These are phyloP conservation scores for Shargacucullia verbasci DNA, from an alignment of 2,888 invertebrate species.

Conservation along the genomic window DNA sequence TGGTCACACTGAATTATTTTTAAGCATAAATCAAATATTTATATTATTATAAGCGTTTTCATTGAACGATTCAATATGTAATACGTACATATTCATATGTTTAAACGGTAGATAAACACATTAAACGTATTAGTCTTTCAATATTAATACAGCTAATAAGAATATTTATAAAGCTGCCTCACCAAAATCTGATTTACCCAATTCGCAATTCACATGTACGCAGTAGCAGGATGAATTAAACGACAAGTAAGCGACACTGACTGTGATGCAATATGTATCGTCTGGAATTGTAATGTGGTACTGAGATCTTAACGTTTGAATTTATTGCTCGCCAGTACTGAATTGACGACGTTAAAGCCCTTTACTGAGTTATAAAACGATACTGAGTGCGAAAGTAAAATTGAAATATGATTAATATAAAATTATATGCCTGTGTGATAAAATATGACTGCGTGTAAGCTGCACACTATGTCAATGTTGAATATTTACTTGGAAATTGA, in stretches of 20 bases:
- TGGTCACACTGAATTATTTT: conserved; percentile 52
- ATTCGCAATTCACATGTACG: conserved; percentile 47
- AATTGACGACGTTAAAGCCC: conserved; percentile 49
- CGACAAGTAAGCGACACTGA: conserved; percentile 66
- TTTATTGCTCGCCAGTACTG: conserved; percentile 51
- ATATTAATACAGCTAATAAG: conserved; percentile 39
- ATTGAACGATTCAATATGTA: conserved; percentile 28
- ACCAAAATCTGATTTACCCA: conserved; percentile 40
- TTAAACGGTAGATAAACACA: conserved; percentile 49
- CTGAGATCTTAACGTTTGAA: conserved; percentile 69
- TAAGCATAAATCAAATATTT: conserved; percentile 53
- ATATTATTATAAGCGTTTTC: conserved; percentile 38
- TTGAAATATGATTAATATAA: conserved; percentile 43
- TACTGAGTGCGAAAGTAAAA: conserved; percentile 45
- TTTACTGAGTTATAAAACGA: conserved; percentile 42
- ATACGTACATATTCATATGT: conserved; percentile 45
- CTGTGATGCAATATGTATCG: conserved; percentile 69
- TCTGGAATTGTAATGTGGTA: conserved; percentile 68
- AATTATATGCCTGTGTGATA: conserved; percentile 30
- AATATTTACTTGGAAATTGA: conserved; percentile 33
- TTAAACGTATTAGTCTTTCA: conserved; percentile 52
- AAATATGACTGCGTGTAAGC: conserved; percentile 31
- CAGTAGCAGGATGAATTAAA: conserved; percentile 66
- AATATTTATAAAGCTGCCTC: conserved; percentile 42
- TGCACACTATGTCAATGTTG: conserved; percentile 34